Percentiles rank a stretch among this genome's conserved stretches.
phyloP scores from a whole-genome alignment of 2,888 invertebrate genomes.

The Mystacides longicornis region DNA sequence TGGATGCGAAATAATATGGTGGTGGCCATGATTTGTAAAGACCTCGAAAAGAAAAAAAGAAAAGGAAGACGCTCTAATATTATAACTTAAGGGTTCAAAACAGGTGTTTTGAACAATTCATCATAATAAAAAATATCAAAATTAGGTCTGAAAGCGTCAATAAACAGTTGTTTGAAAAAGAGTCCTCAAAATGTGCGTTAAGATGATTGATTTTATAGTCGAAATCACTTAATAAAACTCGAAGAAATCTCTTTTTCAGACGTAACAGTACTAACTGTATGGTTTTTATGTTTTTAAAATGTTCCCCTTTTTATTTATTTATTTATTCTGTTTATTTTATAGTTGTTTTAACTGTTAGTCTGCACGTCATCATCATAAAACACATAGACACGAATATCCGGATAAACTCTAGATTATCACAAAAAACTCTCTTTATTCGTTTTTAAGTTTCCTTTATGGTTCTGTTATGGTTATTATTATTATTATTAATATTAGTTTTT shows the following conservation, averaged over 20 bases:
- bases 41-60: too few species aligned
- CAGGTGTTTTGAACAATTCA: background rate
- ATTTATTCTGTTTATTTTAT: conserved; percentile 1
- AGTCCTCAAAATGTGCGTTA: too few species aligned
- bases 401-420: background rate
- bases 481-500: background rate
- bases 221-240: background rate
- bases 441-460: background rate
- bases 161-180: background rate
- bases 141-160: background rate
- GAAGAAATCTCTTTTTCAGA: background rate
- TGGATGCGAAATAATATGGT: too few species aligned
- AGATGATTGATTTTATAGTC: background rate
- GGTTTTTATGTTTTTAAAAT: background rate
- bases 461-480: background rate
- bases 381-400: background rate
- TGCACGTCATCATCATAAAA: background rate
- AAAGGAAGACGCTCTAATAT: too few species aligned
- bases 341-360: background rate
- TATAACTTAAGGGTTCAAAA: background rate
- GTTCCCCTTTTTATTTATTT: background rate
- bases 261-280: background rate
- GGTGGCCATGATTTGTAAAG: too few species aligned
- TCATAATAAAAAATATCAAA: background rate
- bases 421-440: background rate